Percentiles rank a stretch among this genome's conserved stretches.
Evolutionary conservation across 2,113 vertebrate species (phyloP).

Genomic region (Gasterosteus aculeatus): DNA sequence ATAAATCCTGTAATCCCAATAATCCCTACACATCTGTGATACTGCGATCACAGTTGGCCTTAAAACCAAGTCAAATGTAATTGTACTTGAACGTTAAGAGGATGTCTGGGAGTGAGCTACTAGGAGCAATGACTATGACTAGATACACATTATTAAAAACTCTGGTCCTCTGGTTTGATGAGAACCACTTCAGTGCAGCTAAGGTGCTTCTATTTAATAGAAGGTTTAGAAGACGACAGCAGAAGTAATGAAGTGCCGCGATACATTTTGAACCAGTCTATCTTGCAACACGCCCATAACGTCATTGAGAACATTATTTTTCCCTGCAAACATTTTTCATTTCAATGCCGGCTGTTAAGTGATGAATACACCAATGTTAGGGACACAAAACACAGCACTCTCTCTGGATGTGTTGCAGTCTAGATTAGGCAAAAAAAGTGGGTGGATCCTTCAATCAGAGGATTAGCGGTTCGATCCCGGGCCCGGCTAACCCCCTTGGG

Average conservation of each 20-base stretch:
- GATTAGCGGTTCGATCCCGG: too few species aligned
- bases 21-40: slow-evolving; percentile 28
- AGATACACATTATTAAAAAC: not conserved
- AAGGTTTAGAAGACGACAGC: not conserved
- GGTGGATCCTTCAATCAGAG: not conserved
- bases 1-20: slow-evolving; percentile 37
- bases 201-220: not conserved
- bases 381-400: not conserved
- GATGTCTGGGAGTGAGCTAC: not conserved
- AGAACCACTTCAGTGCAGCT: not conserved
- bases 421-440: not conserved
- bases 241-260: not conserved
- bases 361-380: not conserved
- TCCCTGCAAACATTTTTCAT: not conserved
- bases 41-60: slow-evolving; percentile 10
- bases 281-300: not conserved
- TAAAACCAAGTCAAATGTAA: slow-evolving; percentile 4
- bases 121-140: not conserved
- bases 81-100: not conserved
- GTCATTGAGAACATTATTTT: not conserved
- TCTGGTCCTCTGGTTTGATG: not conserved
- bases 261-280: not conserved
- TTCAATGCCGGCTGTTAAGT: not conserved
- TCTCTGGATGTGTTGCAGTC: not conserved
- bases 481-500: too few species aligned